Base-by-base conservation (phyloP, 2,888 invertebrate species). In the Chrysolina oricalcia region DNA sequence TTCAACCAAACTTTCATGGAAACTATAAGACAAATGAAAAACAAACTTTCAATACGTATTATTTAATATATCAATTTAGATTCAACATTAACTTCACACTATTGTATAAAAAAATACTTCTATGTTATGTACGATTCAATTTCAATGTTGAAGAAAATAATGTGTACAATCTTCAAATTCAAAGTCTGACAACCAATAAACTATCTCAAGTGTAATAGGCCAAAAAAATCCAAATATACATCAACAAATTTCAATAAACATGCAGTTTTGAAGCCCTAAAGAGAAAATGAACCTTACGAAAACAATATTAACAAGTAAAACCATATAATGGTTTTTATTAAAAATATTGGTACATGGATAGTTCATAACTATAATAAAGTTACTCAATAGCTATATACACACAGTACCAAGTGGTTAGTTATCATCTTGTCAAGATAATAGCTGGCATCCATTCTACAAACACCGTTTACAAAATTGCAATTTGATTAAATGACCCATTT, bases 61-160 rank as follows among this genome's bases (percentile, higher is more conserved):
- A 68, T 68, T 68, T 68, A 68, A 68, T 68, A 68, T 68, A 68
- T 68, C 68, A 68, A 68, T 68, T 68, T 68, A 68, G 68, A 68
- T 53, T 41, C 53, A 68, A 68, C 68, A 68, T 68, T 50, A 68
- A 68, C 68, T 68, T 68, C 68, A 68, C 68, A 68, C 68, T 68
- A 68, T 59, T 59, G 59, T 59, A 59, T 68, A 68, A 68, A 68
- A 67, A 68, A 68, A 67, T 68, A 68, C 68, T 67, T 67, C 67
- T 68, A 50, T 68, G 68, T 68, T 53, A 53, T 53, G 53, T 53
- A 17, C 40, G 35, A 68, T 66, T 59, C 59, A 68, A 68, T 68
- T 53, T 53, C 53, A 68, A 53, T 68, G 53, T 15, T 53, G 68
- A 68, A 53, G 68, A 19, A 68, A 68, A 68, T 68, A 40, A 68